phyloP scores from a whole-genome alignment of 2,888 invertebrate genomes.

The Dexiosoma caninum region DNA sequence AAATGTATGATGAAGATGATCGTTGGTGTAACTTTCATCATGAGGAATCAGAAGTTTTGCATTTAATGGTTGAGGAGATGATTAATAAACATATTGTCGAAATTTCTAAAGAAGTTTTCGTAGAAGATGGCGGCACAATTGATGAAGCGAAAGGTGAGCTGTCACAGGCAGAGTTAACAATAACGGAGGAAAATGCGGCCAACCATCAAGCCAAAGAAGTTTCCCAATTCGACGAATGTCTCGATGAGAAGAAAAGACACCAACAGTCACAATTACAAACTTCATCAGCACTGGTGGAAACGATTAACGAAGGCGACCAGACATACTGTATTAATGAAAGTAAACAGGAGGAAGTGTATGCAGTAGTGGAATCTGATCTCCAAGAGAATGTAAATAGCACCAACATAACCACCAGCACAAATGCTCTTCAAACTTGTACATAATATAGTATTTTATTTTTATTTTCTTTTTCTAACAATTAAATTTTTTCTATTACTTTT shows the following conservation, averaged over 20 bases:
- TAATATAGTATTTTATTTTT: constrained; percentile 35
- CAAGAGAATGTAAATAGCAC: constrained; percentile 6
- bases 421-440: constrained; percentile 45
- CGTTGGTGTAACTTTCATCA: constrained; percentile 86
- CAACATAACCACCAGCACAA: neutral
- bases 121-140: constrained; percentile 63
- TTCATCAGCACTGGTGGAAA: constrained; percentile 45
- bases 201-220: constrained; percentile 19
- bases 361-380: constrained; percentile 1
- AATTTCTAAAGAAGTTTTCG: constrained; percentile 64
- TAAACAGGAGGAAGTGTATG: neutral
- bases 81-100: constrained; percentile 80
- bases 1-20: constrained; percentile 84
- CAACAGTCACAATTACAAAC: neutral
- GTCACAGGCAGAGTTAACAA: neutral
- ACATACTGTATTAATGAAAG: constrained; percentile 19
- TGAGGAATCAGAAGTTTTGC: constrained; percentile 84
- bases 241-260: constrained; percentile 1
- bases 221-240: neutral
- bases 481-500: neutral
- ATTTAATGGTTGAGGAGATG: constrained; percentile 80
- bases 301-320: constrained; percentile 30
- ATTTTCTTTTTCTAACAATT: neutral
- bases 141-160: constrained; percentile 16
- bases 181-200: neutral